Evolutionary conservation across 2,797 vertebrate genomes (phyloP).

Genomic region (Selene dorsalis): DNA sequence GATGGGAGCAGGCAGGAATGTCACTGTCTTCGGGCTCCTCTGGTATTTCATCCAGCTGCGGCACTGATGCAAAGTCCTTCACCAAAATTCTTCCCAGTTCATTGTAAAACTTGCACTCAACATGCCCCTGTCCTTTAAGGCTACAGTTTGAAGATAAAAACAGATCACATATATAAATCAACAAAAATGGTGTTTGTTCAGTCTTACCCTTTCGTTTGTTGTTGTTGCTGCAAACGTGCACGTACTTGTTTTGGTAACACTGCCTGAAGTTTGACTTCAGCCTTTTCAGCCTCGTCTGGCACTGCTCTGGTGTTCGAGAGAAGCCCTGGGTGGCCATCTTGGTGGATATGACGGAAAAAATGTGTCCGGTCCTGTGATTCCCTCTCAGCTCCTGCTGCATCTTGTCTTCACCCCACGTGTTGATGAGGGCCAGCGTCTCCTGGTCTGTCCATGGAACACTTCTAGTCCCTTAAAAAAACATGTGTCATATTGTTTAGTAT

Average conservation of each 20-base stretch:
- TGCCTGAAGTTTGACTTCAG: constrained; percentile 81
- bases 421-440: constrained; percentile 82
- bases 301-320: constrained; percentile 81
- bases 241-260: constrained; percentile 82
- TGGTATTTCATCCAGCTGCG: constrained; percentile 57
- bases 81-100: constrained; percentile 78
- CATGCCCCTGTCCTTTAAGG: constrained; percentile 69
- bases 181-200: too few species aligned
- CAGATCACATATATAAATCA: background rate
- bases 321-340: constrained; percentile 78
- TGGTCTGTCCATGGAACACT: constrained; percentile 81
- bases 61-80: constrained; percentile 62
- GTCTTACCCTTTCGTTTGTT: background rate
- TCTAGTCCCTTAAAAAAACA: constrained; percentile 67
- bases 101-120: constrained; percentile 82
- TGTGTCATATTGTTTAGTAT: background rate
- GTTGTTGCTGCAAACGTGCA: background rate
- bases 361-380: constrained; percentile 74
- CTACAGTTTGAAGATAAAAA: constrained; percentile 42
- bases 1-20: constrained; percentile 57
- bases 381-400: constrained; percentile 76
- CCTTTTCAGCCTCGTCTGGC: constrained; percentile 81
- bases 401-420: constrained; percentile 79
- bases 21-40: constrained; percentile 66
- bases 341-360: constrained; percentile 79